A percentile compares a stretch with the other conserved stretches of the same genome.
phyloP scores from a whole-genome alignment of 1,140 invertebrate species.

The Lethrus apterus region DNA sequence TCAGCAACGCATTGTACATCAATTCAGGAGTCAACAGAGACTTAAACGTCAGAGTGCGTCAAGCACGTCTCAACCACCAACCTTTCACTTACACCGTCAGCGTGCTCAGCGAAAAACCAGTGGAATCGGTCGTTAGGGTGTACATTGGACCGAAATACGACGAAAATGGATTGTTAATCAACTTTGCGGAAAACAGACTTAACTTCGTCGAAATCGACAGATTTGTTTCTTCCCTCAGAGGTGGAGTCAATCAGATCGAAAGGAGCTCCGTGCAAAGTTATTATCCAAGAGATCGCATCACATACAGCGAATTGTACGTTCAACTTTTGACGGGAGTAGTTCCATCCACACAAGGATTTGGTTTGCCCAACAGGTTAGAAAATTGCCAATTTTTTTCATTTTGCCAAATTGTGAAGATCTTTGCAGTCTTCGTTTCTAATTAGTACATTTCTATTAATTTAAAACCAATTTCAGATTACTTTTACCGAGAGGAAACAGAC shows the following conservation, averaged over 20 bases:
- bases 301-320: conserved; percentile 51
- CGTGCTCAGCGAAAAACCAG: conserved; percentile 49
- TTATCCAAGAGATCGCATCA: conserved; percentile 55
- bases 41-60: conserved; percentile 42
- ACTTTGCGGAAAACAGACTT: conserved; percentile 44
- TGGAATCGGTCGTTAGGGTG: conserved; percentile 51
- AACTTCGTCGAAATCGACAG: conserved; percentile 56
- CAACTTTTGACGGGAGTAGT: conserved; percentile 47
- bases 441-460: conserved; percentile 7
- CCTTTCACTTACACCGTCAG: conserved; percentile 55
- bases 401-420: conserved; percentile 8
- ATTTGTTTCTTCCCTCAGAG: conserved; percentile 42
- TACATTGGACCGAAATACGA: conserved; percentile 66
- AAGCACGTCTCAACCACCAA: conserved; percentile 51
- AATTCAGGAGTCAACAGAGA: conserved; percentile 30
- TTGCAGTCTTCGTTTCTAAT: background rate
- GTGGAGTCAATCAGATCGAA: conserved; percentile 58
- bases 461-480: conserved; percentile 40
- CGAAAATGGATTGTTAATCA: conserved; percentile 43
- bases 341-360: conserved; percentile 45
- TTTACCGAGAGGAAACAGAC: conserved; percentile 52
- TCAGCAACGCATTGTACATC: conserved; percentile 54
- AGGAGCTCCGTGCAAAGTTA: conserved; percentile 60
- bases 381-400: no score
- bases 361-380: conserved; percentile 40